Percentiles rank a stretch among this genome's conserved stretches.
Evolutionary conservation across 2,797 vertebrate genomes (phyloP).

Genomic region (Champsocephalus esox): DNA sequence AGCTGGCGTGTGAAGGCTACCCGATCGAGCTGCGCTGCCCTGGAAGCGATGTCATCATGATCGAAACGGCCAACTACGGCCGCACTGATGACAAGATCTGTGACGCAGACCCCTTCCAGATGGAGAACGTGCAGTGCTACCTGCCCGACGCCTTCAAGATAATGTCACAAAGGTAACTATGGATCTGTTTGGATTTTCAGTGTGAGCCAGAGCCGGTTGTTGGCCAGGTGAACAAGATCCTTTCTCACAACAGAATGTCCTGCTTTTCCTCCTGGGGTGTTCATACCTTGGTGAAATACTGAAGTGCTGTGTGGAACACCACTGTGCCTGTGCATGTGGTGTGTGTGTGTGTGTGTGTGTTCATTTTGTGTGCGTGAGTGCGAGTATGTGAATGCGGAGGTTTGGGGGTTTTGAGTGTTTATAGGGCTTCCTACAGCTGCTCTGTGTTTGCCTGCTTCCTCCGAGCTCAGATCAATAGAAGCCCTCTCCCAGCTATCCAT

Average conservation of each 20-base stretch:
- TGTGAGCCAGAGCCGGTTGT: conserved; percentile 53
- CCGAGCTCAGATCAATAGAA: conserved; percentile 81
- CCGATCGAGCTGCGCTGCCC: conserved; percentile 95
- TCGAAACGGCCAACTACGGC: conserved; percentile 95
- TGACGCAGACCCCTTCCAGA: conserved; percentile 95
- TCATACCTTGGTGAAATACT: conserved; percentile 36
- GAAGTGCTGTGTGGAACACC: conserved; percentile 26
- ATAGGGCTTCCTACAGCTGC: conserved; percentile 63
- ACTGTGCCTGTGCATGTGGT: conserved; percentile 19
- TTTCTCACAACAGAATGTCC: conserved; percentile 57
- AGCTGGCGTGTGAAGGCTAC: conserved; percentile 95
- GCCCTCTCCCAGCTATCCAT: conserved; percentile 81
- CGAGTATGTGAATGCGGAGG: conserved; percentile 24
- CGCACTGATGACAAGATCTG: conserved; percentile 96
- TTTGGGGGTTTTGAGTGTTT: conserved; percentile 57
- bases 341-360: conserved; percentile 21
- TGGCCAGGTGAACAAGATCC: conserved; percentile 52
- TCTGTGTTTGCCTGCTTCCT: conserved; percentile 78
- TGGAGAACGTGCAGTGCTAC: conserved; percentile 97
- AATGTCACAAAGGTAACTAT: conserved; percentile 92
- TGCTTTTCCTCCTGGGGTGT: conserved; percentile 49
- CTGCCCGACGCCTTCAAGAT: conserved; percentile 95
- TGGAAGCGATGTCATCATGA: conserved; percentile 96
- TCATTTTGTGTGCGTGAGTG: conserved; percentile 6
- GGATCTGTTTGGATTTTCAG: conserved; percentile 59